Base-by-base conservation (phyloP, 1,140 invertebrate genomes). In the Aphelenchoides avenae region DNA sequence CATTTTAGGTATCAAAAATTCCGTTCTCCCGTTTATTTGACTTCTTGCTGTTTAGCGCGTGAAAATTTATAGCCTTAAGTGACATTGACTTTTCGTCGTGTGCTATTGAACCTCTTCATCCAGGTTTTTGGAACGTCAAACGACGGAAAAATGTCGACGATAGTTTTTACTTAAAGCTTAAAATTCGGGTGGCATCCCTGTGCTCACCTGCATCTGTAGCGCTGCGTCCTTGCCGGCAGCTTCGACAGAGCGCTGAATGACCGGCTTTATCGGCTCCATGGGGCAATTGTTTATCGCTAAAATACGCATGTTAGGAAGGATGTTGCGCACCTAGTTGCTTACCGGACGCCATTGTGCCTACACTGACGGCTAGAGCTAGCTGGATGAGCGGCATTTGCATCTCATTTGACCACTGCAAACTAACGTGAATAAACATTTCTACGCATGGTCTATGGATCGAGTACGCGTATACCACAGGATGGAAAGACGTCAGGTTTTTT, bases 211-310 rank as follows among this genome's bases (percentile, higher is more conserved):
- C 57, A 60, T 60, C 63, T 60, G 57, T 0, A 39, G 31, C 20
- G 37, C 18, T 0, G 57, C 7, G 34, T 30, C 24, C 20, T 41
- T 42, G 2, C 39, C 43, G 26, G 41, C 47, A 15, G 33, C 22
- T 37, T 60, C 57, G 33, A 47, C 47, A 9, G 57, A 37, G 26
- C 57, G 42, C 11, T 26, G 20, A 37, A 60, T 60, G 63, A 51
- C 73, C 52, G 29, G 69, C 43, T 33, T 56, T 39, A 34, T 68
- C 11, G 43, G 65, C 51, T 9, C 54, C 71, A 57, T 71, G 57
- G 40, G 70, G 31, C 20, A 48, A 44, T 41, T 52, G 18, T 20
- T 57, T 34, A 40, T 66, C 30, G n/a, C 48, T 50, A 46, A 41
- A 51, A 20, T n/a, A n/a, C n/a, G n/a, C n/a, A n/a, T n/a, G n/a